Evolutionary conservation across 2,888 invertebrate genomes (phyloP).

Genomic region (Leucophora obtusa): DNA sequence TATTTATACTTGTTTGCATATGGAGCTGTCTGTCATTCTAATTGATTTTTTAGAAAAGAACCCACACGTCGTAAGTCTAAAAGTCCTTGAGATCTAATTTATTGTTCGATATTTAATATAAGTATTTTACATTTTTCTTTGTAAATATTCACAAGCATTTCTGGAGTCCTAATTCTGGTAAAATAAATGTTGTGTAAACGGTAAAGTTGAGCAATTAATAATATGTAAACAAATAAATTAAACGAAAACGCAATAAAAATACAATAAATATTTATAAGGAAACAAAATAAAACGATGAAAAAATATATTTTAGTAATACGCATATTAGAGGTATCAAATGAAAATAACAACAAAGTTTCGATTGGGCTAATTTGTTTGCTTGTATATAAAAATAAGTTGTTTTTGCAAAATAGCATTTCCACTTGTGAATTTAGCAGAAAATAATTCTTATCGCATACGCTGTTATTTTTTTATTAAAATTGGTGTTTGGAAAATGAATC

Average conservation of each 20-base stretch:
- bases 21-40: too few relatives aligned
- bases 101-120: neutral
- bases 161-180: neutral
- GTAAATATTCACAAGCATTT: neutral
- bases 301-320: too few relatives aligned
- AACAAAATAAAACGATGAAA: neutral
- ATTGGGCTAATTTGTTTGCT: too few relatives aligned
- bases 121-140: neutral
- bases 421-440: too few relatives aligned
- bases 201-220: neutral
- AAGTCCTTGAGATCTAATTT: neutral
- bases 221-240: constrained; percentile 28
- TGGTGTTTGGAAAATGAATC: too few relatives aligned
- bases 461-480: too few relatives aligned
- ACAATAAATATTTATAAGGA: constrained; percentile 28
- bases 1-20: too few relatives aligned
- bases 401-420: too few relatives aligned
- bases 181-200: neutral
- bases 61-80: neutral
- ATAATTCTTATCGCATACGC: too few relatives aligned
- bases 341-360: too few relatives aligned
- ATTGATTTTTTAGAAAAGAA: neutral
- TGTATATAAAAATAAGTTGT: too few relatives aligned
- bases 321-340: too few relatives aligned
- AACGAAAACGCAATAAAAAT: constrained; percentile 17